Evolutionary conservation across 2,113 vertebrate species (phyloP).

Genomic region (Aix galericulata): DNA sequence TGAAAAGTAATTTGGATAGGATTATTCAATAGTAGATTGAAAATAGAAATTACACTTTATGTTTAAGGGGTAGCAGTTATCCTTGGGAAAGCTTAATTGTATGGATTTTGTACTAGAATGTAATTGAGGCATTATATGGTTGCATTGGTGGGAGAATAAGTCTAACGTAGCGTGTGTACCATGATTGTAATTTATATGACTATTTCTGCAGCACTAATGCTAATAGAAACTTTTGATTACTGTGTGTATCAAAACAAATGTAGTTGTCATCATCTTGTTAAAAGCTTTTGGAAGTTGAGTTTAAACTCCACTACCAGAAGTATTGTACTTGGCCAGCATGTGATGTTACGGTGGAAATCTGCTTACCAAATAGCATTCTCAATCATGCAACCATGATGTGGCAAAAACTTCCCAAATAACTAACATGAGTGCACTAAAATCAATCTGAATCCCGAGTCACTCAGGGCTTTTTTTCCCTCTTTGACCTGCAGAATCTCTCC

Average conservation of each 20-base stretch:
- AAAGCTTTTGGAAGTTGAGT: neutral
- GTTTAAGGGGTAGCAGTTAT: neutral
- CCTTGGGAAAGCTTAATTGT: neutral
- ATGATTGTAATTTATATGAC: neutral
- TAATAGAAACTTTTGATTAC: neutral
- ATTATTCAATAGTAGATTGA: neutral
- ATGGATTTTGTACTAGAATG: neutral
- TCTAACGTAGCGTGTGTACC: neutral
- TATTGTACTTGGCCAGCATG: fast-evolving
- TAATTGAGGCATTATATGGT: neutral
- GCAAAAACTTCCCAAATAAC: neutral
- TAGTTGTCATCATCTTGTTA: neutral
- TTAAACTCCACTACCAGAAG: neutral
- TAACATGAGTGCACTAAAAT: neutral
- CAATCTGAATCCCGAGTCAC: neutral
- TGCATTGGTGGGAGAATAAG: neutral
- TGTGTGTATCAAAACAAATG: neutral
- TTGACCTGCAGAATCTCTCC: neutral
- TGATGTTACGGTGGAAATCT: neutral
- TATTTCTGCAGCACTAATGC: neutral
- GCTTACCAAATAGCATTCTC: neutral
- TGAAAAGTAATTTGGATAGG: neutral
- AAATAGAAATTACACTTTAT: neutral
- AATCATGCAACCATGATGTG: fast-evolving
- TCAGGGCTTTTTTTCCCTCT: fast-evolving